Evolutionary conservation across 2,113 vertebrate species (phyloP).

Genomic region (Trichechus manatus): DNA sequence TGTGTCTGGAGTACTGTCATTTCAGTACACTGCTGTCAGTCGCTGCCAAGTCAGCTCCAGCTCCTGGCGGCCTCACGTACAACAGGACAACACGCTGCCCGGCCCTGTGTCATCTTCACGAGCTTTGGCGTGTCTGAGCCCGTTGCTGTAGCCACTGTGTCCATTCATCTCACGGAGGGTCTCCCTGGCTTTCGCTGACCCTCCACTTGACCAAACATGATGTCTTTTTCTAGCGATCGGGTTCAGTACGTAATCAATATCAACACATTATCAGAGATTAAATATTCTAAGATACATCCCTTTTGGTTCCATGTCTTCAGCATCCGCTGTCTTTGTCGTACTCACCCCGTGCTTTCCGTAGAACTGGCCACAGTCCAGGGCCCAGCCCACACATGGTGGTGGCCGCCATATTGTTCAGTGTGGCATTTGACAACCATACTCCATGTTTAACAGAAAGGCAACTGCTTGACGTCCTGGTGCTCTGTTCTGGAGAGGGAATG

Average conservation of each 20-base stretch:
- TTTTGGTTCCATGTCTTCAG: background rate
- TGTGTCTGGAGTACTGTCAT: background rate
- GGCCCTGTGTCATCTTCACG: background rate
- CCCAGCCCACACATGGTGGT: too few relatives aligned
- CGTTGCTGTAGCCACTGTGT: background rate
- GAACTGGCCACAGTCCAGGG: too few relatives aligned
- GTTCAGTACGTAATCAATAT: background rate
- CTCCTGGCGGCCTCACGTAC: background rate
- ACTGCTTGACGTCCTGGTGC: too few relatives aligned
- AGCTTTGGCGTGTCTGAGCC: background rate
- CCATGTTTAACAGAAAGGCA: too few relatives aligned
- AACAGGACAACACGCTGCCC: background rate
- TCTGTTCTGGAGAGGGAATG: too few relatives aligned
- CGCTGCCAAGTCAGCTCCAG: background rate
- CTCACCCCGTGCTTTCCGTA: too few relatives aligned
- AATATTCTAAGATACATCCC: background rate
- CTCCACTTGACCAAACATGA: background rate
- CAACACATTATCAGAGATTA: background rate
- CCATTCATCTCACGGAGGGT: background rate
- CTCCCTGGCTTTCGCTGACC: background rate
- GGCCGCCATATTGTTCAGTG: too few relatives aligned
- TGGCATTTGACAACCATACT: too few relatives aligned
- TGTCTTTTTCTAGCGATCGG: background rate
- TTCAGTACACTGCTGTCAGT: background rate
- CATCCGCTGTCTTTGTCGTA: background rate